A percentile compares a stretch with the other conserved stretches of the same genome.
Conservation (phyloP, 53 echinoderm and acorn worm genomes). For the Paelopatides confundens region DNA sequence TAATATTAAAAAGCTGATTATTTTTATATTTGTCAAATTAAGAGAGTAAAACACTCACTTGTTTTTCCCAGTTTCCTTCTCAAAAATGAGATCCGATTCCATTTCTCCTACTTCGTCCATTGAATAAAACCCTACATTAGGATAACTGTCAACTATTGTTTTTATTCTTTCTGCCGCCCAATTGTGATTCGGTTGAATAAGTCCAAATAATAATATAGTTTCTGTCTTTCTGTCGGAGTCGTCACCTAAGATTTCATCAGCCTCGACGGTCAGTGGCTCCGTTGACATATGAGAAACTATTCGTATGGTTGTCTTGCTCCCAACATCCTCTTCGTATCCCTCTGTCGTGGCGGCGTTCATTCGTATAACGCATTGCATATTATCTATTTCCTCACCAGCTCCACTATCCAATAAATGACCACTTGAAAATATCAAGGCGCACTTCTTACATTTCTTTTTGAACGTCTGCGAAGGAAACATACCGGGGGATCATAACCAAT, state of each 20-base stretch:
- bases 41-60: constrained; percentile 63
- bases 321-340: constrained; percentile 84
- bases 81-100: constrained; percentile 85
- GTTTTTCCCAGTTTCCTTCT: constrained; percentile 93
- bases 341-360: constrained; percentile 84
- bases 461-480: constrained; percentile 59
- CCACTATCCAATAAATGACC: constrained; percentile 75
- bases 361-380: constrained; percentile 81
- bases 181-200: constrained; percentile 69
- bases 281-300: constrained; percentile 88
- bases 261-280: constrained; percentile 42
- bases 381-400: constrained; percentile 80
- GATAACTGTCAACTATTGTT: constrained; percentile 61
- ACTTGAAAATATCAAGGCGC: constrained; percentile 83
- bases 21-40: too few species aligned
- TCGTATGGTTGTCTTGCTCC: constrained; percentile 78
- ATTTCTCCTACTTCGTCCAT: constrained; percentile 80
- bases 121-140: constrained; percentile 75
- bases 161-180: constrained; percentile 74
- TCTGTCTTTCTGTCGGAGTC: constrained; percentile 50
- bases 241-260: constrained; percentile 30
- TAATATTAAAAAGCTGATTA: background rate
- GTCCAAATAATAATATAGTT: constrained; percentile 70
- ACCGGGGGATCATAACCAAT: too few species aligned
- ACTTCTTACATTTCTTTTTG: constrained; percentile 74